Evolutionary conservation across 2,113 vertebrate species (phyloP).

Genomic region (Eubucco bourcierii): DNA sequence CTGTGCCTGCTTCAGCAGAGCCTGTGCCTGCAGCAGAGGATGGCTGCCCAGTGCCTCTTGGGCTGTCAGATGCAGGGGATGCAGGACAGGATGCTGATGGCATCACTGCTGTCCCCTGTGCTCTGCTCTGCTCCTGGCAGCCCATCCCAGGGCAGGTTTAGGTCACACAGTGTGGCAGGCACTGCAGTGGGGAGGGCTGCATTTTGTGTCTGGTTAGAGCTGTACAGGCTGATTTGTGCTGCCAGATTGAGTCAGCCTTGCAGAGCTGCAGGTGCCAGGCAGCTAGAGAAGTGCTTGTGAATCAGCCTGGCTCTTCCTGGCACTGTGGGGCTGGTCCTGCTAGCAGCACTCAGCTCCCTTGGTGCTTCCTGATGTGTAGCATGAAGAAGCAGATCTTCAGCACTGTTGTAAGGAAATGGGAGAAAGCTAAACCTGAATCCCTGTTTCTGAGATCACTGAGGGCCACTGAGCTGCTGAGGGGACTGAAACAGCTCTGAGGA

Average conservation of each 20-base stretch:
- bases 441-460: neutral
- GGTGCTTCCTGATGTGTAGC: neutral
- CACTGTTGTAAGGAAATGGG: neutral
- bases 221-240: neutral
- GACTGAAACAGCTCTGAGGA: no score
- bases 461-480: no score
- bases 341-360: neutral
- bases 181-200: neutral
- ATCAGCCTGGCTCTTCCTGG: neutral
- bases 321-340: neutral
- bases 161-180: neutral
- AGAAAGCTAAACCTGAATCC: neutral
- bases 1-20: neutral
- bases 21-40: neutral
- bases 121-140: neutral
- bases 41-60: no score
- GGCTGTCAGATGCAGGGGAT: rapidly evolving
- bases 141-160: neutral
- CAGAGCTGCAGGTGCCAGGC: neutral
- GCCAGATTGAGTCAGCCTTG: neutral
- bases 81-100: neutral
- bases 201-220: neutral
- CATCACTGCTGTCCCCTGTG: rapidly evolving
- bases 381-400: neutral
- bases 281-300: neutral